Base-by-base conservation (phyloP, 2,113 vertebrate species). In the Clupea harengus region DNA sequence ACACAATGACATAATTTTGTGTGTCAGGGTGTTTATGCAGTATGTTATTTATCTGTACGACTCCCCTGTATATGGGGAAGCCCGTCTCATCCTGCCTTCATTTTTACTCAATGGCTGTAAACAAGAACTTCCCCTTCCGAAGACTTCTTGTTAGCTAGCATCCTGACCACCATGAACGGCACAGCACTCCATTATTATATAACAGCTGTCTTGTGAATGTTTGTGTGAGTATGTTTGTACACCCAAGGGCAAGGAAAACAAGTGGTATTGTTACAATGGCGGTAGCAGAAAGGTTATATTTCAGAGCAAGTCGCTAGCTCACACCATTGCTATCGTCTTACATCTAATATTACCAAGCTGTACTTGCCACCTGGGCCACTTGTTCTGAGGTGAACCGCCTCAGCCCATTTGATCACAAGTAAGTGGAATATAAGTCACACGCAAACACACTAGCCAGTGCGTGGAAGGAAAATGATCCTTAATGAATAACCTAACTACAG, bases 271-370 rank as follows among this genome's bases (percentile, higher is more conserved):
- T 78, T 32, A 82, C 32, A 18, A 39, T 32, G 28, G 13, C 28
- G 5, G 72, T 39, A 32, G 72, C 64, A 64, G 20, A 78, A 78
- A 78, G 72, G 32, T 44, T 78, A 78, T 92, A 91, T 87, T 39
- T 88, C 82, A 50, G 2, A 89, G 89, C 60, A 92, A 88, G 90
- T 88, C 92, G 72, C 32, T 17, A 9, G 72, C 87, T 84, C 80
- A 91, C 82, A 91, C 89, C 91, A 72, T 72, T 86, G 88, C 88
- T 89, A 92, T 95, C 91, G 88, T 20, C 85, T 93, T 85, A 90
- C 93, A 78, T 93, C 92, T 95, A 91, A 87, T 75, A 90, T 93
- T 94, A 92, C 92, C 45, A 57, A 84, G 82, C 85, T 83, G 86
- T 75, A 75, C 89, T 90, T 80, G 88, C 91, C 93, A 95, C 87